Evolutionary conservation across 2,797 vertebrate species (phyloP).

Genomic region (Paedocypris micromegethes): DNA sequence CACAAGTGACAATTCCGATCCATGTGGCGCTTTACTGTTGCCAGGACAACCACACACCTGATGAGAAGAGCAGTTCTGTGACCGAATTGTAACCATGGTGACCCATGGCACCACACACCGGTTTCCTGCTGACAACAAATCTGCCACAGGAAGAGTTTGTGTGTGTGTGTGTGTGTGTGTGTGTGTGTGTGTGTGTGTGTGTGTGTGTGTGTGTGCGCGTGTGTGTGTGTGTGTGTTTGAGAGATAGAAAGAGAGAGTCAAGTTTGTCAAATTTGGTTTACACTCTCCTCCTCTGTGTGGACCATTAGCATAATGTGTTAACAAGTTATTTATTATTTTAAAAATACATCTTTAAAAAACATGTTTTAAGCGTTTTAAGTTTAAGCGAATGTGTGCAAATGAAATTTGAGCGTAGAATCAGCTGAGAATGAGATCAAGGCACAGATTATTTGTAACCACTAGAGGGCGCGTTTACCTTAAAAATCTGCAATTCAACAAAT

Average conservation of each 20-base stretch:
- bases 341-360: too few species aligned
- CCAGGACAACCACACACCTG: conserved; percentile 18
- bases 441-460: too few species aligned
- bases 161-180: conserved; percentile 14
- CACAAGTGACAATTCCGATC: conserved; percentile 9
- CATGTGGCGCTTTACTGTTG: not conserved
- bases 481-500: too few species aligned
- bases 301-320: too few species aligned
- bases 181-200: not conserved
- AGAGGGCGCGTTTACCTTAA: too few species aligned
- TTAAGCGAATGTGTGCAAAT: too few species aligned
- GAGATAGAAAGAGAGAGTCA: not conserved
- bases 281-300: not conserved
- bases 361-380: too few species aligned
- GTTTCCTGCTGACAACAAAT: conserved; percentile 65
- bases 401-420: too few species aligned
- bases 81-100: conserved; percentile 65
- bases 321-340: too few species aligned
- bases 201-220: not conserved
- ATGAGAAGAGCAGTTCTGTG: conserved; percentile 13
- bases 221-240: not conserved
- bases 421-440: too few species aligned
- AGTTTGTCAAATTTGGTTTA: not conserved
- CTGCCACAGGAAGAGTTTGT: conserved; percentile 49
- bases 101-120: conserved; percentile 56